Conservation (phyloP, 2,888 invertebrate species). For the Aleiodes leptofemur region DNA sequence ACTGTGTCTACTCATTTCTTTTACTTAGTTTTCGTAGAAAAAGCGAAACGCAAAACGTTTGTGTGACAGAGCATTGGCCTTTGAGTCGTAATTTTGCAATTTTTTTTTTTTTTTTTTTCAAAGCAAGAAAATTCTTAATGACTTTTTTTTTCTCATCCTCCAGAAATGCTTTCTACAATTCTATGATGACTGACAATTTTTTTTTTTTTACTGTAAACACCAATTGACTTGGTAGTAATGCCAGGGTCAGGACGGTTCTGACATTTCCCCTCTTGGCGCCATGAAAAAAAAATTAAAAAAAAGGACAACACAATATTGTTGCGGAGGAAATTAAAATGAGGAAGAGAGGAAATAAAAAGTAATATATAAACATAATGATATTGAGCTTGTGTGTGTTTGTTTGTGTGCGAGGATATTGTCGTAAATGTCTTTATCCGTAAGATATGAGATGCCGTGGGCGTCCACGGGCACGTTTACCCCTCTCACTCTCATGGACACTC, state of each 20-base stretch:
- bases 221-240: background rate
- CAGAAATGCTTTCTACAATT: background rate
- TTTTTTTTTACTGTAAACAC: background rate
- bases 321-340: conserved; percentile 5
- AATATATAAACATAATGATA: conserved; percentile 31
- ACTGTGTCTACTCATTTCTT: background rate
- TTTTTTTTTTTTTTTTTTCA: background rate
- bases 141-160: background rate
- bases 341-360: conserved; percentile 7
- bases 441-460: conserved; percentile 73
- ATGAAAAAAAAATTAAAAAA: background rate
- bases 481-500: conserved; percentile 59
- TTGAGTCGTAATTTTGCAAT: background rate
- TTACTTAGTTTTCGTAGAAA: background rate
- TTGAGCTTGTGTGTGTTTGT: conserved; percentile 52
- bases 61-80: conserved; percentile 12
- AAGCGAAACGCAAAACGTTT: background rate
- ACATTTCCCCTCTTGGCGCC: conserved; percentile 8
- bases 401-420: conserved; percentile 68
- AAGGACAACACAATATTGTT: background rate
- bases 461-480: conserved; percentile 59
- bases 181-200: conserved; percentile 7
- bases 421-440: conserved; percentile 75
- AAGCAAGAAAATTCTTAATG: background rate
- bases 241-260: conserved; percentile 8